A percentile compares a stretch with the other conserved stretches of the same genome.
phyloP scores from a whole-genome alignment of 1,140 invertebrate species.

The Diorhabda elongata region DNA sequence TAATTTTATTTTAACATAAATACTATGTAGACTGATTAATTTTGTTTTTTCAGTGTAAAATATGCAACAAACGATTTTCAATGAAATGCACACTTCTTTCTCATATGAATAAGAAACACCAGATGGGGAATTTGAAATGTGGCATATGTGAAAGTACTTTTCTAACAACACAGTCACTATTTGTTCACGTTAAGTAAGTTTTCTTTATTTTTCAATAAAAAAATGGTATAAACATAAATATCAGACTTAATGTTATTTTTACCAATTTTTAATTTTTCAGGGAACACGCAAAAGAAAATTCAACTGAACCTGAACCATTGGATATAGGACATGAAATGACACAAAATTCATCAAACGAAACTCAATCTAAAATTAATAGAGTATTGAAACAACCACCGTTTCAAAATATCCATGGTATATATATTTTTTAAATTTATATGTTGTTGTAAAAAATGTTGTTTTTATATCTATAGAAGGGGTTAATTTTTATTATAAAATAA shows the following conservation, averaged over 20 bases:
- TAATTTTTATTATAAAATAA: no score
- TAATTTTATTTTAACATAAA: no score
- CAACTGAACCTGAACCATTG: neutral
- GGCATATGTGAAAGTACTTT: conserved; percentile 15
- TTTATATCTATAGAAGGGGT: no score
- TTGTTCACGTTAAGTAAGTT: conserved; percentile 15
- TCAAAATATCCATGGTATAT: neutral
- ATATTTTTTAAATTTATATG: no score
- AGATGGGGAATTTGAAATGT: conserved; percentile 21
- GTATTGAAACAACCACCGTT: conserved; percentile 5
- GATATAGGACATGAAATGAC: neutral
- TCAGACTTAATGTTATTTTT: no score
- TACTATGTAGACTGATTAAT: no score
- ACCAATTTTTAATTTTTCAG: neutral
- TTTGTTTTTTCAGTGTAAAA: neutral
- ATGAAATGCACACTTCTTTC: conserved; percentile 38
- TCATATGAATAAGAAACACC: conserved; percentile 36
- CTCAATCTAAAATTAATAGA: neutral
- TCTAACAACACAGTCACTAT: conserved; percentile 3
- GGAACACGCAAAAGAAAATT: conserved; percentile 1
- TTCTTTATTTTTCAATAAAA: neutral
- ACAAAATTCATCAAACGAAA: neutral
- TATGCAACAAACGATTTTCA: conserved; percentile 35
- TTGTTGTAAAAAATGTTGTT: no score
- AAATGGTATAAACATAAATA: no score